Evolutionary conservation across 1,140 invertebrate genomes (phyloP), one percentile per base, ranked within the genome.

Genomic region (Neoseiulus cucumeris): DNA sequence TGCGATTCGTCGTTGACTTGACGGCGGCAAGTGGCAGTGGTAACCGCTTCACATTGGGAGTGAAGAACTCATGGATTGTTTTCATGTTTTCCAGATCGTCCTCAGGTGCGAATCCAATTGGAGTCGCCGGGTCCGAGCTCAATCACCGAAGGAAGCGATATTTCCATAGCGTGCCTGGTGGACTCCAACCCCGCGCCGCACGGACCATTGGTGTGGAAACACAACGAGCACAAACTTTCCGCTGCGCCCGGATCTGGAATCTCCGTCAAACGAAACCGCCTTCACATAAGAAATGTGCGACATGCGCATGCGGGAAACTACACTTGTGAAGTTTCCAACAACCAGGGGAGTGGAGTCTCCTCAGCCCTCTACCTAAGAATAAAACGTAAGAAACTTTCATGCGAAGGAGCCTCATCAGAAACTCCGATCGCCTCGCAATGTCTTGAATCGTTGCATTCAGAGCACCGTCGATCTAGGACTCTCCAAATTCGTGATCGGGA

Each of bases 141-240:
- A 25, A 59, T 59, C 25, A 59, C 51, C 14, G 51, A 59, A 20
- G 51, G 51, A 14, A 59, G 17, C 33, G 51, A 59, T 25, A 59
- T 59, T 14, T 59, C 51, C 17, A 59, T 59, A 18, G 14, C 33
- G 51, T 59, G 51, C 51, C 22, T 59, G 6, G 51, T 59, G 25
- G 51, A 59, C 51, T 25, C 51, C 1, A 59, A 59, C 22, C 51
- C 51, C 17, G 51, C 51, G 22, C 51, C 51, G 17, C 33, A 29
- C 22, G 51, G 51, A 25, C 51, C 51, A 20, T 33, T 59, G 14
- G 22, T 59, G 14, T 59, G 51, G 51, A 59, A 59, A 9, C 51
- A 59, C 22, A 59, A 59, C 22, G 51, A 59, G 51, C 51, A 59
- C 51, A 59, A 59, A 25, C 51, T 59, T n/a, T 59, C 51, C 2